Conservation (phyloP, 2,113 vertebrate genomes). For the Microtus ochrogaster region DNA sequence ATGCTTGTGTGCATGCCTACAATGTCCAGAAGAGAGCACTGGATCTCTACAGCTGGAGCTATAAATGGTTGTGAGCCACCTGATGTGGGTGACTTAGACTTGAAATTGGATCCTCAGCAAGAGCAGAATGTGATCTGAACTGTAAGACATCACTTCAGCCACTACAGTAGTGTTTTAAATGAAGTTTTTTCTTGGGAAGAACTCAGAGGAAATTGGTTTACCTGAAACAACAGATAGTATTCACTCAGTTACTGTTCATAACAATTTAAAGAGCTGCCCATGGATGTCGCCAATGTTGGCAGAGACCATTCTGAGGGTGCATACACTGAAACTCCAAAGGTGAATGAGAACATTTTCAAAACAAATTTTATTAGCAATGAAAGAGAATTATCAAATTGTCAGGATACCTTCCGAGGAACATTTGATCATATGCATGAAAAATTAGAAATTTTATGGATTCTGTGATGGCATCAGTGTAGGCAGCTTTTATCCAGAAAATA, state of each 20-base stretch:
- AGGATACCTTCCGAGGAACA: neutral
- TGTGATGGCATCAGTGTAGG: neutral
- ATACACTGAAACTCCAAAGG: neutral
- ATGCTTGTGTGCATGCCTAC: neutral
- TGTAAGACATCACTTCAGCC: neutral
- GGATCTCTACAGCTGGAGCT: neutral
- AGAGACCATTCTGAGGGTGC: neutral
- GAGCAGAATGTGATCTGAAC: neutral
- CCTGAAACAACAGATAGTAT: neutral
- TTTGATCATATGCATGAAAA: neutral
- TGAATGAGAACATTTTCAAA: neutral
- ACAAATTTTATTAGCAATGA: neutral
- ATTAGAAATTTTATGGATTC: neutral
- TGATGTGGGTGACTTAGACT: neutral
- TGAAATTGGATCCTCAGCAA: neutral
- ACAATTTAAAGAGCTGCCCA: neutral
- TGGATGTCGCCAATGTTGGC: neutral
- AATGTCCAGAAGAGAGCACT: neutral
- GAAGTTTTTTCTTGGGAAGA: neutral
- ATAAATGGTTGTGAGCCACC: neutral
- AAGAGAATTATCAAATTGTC: neutral
- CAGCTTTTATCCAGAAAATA: neutral
- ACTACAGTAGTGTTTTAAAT: neutral
- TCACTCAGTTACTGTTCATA: neutral
- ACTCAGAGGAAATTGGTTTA: neutral